Percentiles rank a stretch among this genome's conserved stretches.
phyloP scores from a whole-genome alignment of 1,140 invertebrate species.

The Sitobion miscanthi region DNA sequence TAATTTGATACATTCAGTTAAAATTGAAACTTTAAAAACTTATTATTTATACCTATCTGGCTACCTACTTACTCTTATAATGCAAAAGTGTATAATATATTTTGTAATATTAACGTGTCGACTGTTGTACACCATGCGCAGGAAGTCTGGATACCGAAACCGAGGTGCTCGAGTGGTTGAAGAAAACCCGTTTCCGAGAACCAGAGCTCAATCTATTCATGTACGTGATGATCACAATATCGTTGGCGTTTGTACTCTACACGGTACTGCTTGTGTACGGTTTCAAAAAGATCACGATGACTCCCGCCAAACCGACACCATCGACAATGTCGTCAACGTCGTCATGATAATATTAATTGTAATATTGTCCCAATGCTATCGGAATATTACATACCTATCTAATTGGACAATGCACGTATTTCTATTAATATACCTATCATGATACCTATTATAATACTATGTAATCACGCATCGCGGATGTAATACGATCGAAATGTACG shows the following conservation, averaged over 20 bases:
- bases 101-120: not conserved
- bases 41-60: too few relatives aligned
- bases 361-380: not conserved
- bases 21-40: too few relatives aligned
- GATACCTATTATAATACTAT: too few relatives aligned
- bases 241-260: conserved; percentile 85
- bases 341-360: not conserved
- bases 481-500: too few relatives aligned
- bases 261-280: conserved; percentile 90
- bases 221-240: conserved; percentile 87
- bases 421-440: not conserved
- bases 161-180: conserved; percentile 91
- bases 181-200: conserved; percentile 90
- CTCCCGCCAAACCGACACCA: conserved; percentile 60
- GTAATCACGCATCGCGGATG: too few relatives aligned
- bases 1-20: too few relatives aligned
- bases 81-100: too few relatives aligned
- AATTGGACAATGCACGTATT: not conserved
- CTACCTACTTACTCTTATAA: too few relatives aligned
- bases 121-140: not conserved
- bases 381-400: not conserved
- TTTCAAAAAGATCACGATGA: conserved; percentile 65
- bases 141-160: conserved; percentile 71
- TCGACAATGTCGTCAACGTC: not conserved
- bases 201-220: conserved; percentile 94